These are phyloP conservation scores for Plagodis dolabraria DNA, from an alignment of 2,888 invertebrate species.

Conservation along the genomic window DNA sequence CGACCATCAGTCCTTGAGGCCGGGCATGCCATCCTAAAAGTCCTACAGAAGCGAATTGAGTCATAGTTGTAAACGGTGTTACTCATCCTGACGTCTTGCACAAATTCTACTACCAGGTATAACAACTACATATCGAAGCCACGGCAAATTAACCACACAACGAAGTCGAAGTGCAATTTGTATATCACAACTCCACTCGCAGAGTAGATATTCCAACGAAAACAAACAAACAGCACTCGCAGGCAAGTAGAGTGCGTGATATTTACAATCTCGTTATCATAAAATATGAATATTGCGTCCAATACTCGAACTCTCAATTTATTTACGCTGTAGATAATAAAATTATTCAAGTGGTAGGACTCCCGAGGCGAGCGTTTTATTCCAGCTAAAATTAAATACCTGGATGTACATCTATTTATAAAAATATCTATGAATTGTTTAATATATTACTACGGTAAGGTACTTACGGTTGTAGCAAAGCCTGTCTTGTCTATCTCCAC, in stretches of 20 bases:
- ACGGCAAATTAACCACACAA: too few relatives aligned
- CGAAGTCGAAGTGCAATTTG: too few relatives aligned
- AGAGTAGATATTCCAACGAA: slow-evolving; percentile 12
- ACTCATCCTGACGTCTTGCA: too few relatives aligned
- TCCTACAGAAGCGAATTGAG: too few relatives aligned
- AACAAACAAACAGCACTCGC: slow-evolving; percentile 8
- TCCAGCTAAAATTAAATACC: slow-evolving; percentile 32
- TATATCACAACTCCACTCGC: neutral
- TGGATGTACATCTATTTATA: slow-evolving; percentile 36
- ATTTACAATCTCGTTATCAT: slow-evolving; percentile 39
- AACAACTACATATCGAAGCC: too few relatives aligned
- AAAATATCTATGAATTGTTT: neutral
- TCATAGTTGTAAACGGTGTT: too few relatives aligned
- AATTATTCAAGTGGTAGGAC: slow-evolving; percentile 41
- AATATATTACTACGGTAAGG: too few relatives aligned
- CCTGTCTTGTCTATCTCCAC: neutral
- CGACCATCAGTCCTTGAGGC: too few relatives aligned
- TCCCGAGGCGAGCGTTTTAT: slow-evolving; percentile 34
- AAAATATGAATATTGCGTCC: slow-evolving; percentile 45
- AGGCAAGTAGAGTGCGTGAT: slow-evolving; percentile 22
- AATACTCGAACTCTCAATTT: slow-evolving; percentile 42
- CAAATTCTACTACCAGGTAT: too few relatives aligned
- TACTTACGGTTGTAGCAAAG: neutral
- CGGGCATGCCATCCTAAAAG: too few relatives aligned
- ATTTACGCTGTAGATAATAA: slow-evolving; percentile 45